Evolutionary conservation across 1,140 invertebrate species (phyloP), one percentile per base, ranked within the genome.

Genomic region (Dolichoris vasculosae): DNA sequence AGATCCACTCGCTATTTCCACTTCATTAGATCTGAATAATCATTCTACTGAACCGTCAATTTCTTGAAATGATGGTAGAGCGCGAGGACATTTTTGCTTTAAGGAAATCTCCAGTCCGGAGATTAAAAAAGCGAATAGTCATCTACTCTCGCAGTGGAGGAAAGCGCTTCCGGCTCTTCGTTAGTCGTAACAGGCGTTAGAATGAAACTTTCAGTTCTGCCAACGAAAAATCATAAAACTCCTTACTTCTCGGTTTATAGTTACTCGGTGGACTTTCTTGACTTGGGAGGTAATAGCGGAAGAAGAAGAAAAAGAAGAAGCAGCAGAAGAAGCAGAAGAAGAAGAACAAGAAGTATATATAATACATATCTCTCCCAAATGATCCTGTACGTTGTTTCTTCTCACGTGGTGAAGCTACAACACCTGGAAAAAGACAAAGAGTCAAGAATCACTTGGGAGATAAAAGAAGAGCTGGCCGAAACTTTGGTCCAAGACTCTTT

Each of bases 161-260:
- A 73, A 73, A 76, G 43, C 9, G 26, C 73, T 51, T 17, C 26
- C 8, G 8, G 17, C 20, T 76, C 43, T 76, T 76, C 73, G 73
- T 76, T 76, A 51, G 30, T 13, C 20, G 38, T 43, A 26, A 26
- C 55, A 59, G 23, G 2, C 55, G 23, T 55, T 59, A 26, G 38
- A 6, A 38, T 20, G n/a, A 76, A 76, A 76, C 26, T 76, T 48
- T 67, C n/a, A 30, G 73, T 4, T 59, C 13, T 30, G n/a, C 73
- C 73, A 43, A 26, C 43, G n/a, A 76, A 76, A 76, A 76, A 76
- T 76, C 43, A 76, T 76, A 76, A 76, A 76, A 76, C 46, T 76
- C 46, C 46, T 17, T 43, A 26, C 9, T 43, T 20, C n/a, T 35
- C 46, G n/a, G n/a, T n/a, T 51, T 76, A 76, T 20, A 48, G 20